phyloP scores from a whole-genome alignment of 2,797 vertebrate species.

The Pachyuromys duprasi region DNA sequence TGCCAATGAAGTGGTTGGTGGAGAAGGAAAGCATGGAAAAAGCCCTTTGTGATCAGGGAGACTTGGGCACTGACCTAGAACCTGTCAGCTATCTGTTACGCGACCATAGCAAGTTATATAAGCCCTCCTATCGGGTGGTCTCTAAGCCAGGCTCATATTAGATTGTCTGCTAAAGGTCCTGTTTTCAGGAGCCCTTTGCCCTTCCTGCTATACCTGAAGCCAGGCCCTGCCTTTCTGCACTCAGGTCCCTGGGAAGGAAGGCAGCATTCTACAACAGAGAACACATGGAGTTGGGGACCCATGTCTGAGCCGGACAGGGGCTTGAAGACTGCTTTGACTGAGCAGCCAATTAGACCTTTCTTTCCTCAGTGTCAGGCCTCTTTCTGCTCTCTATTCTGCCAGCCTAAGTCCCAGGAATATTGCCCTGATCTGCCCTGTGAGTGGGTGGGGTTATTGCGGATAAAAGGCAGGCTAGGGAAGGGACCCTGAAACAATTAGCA shows the following conservation, averaged over 20 bases:
- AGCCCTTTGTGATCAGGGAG: background rate
- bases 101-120: background rate
- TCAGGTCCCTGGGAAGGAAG: background rate
- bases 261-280: too few species aligned
- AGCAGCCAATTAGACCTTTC: background rate
- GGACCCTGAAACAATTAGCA: background rate
- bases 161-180: background rate
- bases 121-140: background rate
- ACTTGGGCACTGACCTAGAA: background rate
- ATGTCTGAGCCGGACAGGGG: background rate
- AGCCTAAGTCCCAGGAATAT: background rate
- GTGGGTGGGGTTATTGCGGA: background rate
- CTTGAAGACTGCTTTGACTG: background rate
- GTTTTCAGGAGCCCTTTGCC: too few species aligned
- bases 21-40: background rate
- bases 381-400: background rate
- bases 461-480: background rate
- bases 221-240: background rate
- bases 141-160: background rate
- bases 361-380: background rate
- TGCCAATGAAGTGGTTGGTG: background rate
- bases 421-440: background rate
- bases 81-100: background rate
- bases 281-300: accelerated
- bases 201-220: background rate